These are phyloP conservation scores for Melanotaenia maccullochi DNA, from an alignment of 2,797 vertebrate species.

Conservation along the genomic window DNA sequence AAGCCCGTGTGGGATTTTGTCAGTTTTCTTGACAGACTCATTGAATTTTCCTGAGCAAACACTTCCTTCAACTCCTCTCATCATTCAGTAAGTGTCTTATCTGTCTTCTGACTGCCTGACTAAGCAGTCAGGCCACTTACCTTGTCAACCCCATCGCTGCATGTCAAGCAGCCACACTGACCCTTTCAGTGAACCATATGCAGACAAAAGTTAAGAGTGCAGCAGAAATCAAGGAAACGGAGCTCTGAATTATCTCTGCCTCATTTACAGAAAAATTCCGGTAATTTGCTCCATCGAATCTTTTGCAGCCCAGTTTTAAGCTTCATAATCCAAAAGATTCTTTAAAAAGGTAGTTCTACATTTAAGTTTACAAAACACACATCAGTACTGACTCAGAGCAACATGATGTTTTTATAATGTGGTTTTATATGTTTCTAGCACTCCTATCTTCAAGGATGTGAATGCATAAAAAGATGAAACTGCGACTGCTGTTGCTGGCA, in stretches of 20 bases:
- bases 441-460: conserved; percentile 41
- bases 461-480: conserved; percentile 49
- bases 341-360: neutral
- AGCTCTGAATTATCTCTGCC: neutral
- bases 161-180: conserved; percentile 40
- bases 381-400: neutral
- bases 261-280: neutral
- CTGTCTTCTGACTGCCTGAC: conserved; percentile 45
- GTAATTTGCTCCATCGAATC: neutral
- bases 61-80: conserved; percentile 29
- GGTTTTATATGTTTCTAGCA: conserved; percentile 29
- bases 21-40: conserved; percentile 26
- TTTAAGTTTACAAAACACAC: neutral
- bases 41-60: conserved; percentile 63
- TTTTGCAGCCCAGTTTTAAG: neutral
- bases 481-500: conserved; percentile 58
- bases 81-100: conserved; percentile 37
- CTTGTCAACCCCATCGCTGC: conserved; percentile 58
- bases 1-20: neutral
- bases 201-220: conserved; percentile 13
- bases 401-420: conserved; percentile 14
- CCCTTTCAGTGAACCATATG: conserved; percentile 34
- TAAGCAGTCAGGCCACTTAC: conserved; percentile 64
- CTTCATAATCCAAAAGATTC: neutral
- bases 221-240: conserved; percentile 9